Evolutionary conservation across 2,113 vertebrate genomes (phyloP), one percentile per base, ranked within the genome.

Genomic region (Pachypanchax playfairii): DNA sequence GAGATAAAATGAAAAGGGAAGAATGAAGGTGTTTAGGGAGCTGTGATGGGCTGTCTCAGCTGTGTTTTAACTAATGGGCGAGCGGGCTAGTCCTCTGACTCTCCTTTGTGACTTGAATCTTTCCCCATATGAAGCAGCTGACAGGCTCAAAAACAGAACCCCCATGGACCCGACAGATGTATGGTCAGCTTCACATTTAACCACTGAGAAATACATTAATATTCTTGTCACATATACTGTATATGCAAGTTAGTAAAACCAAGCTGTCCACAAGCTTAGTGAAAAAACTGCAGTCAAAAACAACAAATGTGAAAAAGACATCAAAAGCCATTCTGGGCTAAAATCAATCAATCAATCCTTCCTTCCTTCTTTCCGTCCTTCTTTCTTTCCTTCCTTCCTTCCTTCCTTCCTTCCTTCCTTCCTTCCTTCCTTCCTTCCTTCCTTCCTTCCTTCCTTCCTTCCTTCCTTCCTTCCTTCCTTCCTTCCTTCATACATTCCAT

Each of bases 41-140:
- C 39, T 53, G 36, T 51, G 58, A 61, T 56, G 68, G 71, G 28
- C 70, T 65, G 73, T 61, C 68, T 82, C 76, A 82, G 73, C 73
- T 80, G 75, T 67, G 85, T 54, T 74, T 82, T 65, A 65, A 58
- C 67, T 82, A 84, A 82, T 78, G 71, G 75, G 29, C 38, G 55
- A 65, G 64, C 56, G 51, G 67, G 66, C 54, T 59, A 38, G 70
- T 55, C 28, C 65, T 54, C 69, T 67, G 78, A 67, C 50, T 62
- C 48, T 75, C 58, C 56, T 64, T 21, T 70, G 61, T 62, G 68
- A 36, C 65, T 53, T 20, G 15, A 63, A 58, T 38, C 47, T 57
- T 75, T 74, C 47, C 36, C 52, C 38, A n/a, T 60, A 48, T 47
- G 48, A 65, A 22, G 66, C 63, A 53, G 36, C 58, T 26, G 54